A percentile compares a stretch with the other conserved stretches of the same genome.
Evolutionary conservation across 2,888 invertebrate species (phyloP).

Genomic region (Sinotaia quadrata): DNA sequence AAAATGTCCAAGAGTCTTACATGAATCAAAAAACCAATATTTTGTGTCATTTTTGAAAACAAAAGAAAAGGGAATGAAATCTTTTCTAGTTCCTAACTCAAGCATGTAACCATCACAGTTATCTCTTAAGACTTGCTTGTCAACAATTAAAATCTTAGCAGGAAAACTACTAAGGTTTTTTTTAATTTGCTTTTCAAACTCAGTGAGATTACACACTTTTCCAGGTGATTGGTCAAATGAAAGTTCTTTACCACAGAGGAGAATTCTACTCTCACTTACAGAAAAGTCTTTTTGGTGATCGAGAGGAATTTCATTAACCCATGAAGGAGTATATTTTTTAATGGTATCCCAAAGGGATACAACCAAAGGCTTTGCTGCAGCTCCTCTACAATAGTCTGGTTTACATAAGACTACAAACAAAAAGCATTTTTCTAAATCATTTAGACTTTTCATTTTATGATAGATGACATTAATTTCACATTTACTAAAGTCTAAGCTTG

Average conservation of each 20-base stretch:
- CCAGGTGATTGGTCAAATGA: background rate
- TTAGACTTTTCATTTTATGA: slow-evolving; percentile 5
- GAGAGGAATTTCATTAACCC: background rate
- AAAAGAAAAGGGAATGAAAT: background rate
- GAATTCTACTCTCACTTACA: background rate
- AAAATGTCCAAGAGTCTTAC: too few relatives aligned
- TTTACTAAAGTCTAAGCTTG: too few relatives aligned
- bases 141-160: background rate
- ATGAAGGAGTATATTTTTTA: background rate
- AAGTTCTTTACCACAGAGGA: background rate
- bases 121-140: background rate
- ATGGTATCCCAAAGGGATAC: background rate
- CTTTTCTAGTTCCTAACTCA: background rate
- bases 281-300: background rate
- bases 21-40: slow-evolving; percentile 7
- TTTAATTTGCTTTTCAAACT: slow-evolving; percentile 9
- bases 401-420: slow-evolving; percentile 1
- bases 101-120: background rate
- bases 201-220: background rate
- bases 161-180: background rate
- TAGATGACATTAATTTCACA: slow-evolving; percentile 1
- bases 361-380: background rate
- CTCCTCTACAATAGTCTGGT: slow-evolving; percentile 9
- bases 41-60: background rate
- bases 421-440: slow-evolving; percentile 1